These are phyloP conservation scores for Hypena proboscidalis DNA, from an alignment of 2,888 invertebrate species.

Conservation along the genomic window DNA sequence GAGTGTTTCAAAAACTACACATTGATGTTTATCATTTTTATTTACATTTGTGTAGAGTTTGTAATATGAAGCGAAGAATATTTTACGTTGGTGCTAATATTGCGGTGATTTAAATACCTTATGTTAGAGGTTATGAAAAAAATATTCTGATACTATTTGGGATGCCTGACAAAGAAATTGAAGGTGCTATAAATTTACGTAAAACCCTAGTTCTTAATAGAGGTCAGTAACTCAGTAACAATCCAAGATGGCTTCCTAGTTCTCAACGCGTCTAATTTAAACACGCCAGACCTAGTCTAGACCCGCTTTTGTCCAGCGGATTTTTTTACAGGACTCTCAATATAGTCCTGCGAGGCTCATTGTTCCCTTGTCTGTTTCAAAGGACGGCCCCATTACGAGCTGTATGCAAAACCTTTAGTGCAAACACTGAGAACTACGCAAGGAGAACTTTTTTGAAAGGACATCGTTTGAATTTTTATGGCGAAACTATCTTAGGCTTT, in stretches of 20 bases:
- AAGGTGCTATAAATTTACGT: too few species aligned
- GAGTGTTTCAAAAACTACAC: slow-evolving; percentile 7
- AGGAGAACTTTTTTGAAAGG: slow-evolving; percentile 13
- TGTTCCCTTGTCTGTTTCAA: slow-evolving; percentile 63
- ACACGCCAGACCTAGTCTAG: slow-evolving; percentile 58
- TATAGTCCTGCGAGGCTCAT: slow-evolving; percentile 63
- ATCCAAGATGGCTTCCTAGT: too few species aligned
- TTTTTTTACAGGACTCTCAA: slow-evolving; percentile 66
- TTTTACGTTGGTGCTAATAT: too few species aligned
- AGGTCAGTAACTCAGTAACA: too few species aligned
- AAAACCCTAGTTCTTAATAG: too few species aligned
- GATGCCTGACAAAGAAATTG: too few species aligned
- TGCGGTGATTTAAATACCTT: too few species aligned
- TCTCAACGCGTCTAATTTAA: slow-evolving; percentile 65
- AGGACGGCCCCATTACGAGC: slow-evolving; percentile 44
- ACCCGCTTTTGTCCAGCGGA: slow-evolving; percentile 57
- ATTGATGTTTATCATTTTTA: background rate
- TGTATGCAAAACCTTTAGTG: slow-evolving; percentile 36
- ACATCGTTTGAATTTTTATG: slow-evolving; percentile 1
- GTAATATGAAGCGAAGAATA: too few species aligned
- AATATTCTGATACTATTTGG: too few species aligned
- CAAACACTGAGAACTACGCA: slow-evolving; percentile 25
- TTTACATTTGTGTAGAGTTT: background rate
- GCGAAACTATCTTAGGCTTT: too few species aligned
- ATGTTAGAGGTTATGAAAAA: too few species aligned